Conservation (phyloP, 2,113 vertebrate species). For the Orthonyx spaldingii region DNA sequence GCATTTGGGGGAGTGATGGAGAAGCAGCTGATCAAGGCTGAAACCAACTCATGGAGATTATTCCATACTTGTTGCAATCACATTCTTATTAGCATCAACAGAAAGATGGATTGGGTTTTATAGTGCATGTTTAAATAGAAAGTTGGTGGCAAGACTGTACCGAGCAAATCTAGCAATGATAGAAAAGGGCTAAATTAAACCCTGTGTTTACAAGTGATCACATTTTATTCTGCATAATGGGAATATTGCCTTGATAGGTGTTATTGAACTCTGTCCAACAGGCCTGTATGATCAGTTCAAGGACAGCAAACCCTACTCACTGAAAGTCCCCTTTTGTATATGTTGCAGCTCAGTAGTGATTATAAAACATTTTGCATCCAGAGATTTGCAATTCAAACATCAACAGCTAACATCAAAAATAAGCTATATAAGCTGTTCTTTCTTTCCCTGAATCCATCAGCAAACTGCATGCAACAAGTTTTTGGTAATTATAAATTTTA, state of each 20-base stretch:
- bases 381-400: constrained; percentile 6
- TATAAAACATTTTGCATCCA: not conserved
- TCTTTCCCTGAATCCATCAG: not conserved
- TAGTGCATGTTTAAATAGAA: not conserved
- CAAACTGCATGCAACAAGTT: not conserved
- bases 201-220: not conserved
- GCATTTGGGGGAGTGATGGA: not conserved
- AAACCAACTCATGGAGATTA: not conserved
- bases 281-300: not conserved
- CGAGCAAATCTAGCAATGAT: not conserved
- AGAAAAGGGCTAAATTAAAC: not conserved
- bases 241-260: not conserved
- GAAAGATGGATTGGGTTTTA: not conserved
- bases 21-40: not conserved
- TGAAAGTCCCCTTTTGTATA: not conserved
- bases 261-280: not conserved
- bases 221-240: not conserved
- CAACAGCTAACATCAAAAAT: not conserved
- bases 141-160: not conserved
- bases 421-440: not conserved
- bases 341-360: not conserved
- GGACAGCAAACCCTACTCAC: not conserved
- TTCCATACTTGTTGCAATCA: not conserved
- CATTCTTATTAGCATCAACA: constrained; percentile 17
- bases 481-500: not conserved